These are phyloP conservation scores for Pachycephala philippinensis DNA, from an alignment of 2,113 vertebrate genomes.

Conservation along the genomic window DNA sequence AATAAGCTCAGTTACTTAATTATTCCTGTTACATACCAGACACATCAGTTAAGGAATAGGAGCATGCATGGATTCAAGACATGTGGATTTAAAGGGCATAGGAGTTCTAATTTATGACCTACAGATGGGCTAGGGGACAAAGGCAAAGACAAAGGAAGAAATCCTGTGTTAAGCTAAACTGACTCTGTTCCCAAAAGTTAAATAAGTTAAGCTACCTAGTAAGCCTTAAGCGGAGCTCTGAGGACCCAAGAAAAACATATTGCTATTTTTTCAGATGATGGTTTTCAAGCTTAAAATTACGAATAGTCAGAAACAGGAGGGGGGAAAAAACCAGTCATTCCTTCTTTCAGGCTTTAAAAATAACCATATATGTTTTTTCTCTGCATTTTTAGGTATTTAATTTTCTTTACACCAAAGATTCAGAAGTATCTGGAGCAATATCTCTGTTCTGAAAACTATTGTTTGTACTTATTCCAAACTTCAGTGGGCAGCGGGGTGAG, in stretches of 20 bases:
- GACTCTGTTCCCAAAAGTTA: not conserved
- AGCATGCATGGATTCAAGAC: not conserved
- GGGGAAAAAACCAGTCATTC: not conserved
- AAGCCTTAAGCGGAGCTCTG: not conserved
- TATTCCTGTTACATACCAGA: not conserved
- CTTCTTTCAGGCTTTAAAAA: not conserved
- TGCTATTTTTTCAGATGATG: not conserved
- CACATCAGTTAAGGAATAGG: not conserved
- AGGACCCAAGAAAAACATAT: not conserved
- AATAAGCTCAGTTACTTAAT: not conserved
- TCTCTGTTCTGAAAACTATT: not conserved
- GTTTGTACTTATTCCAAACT: not conserved
- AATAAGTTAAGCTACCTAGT: not conserved
- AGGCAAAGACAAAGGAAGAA: not conserved
- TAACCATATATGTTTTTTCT: not conserved
- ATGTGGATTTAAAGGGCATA: not conserved
- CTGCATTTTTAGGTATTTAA: not conserved
- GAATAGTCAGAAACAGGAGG: not conserved
- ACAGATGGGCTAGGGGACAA: accelerated
- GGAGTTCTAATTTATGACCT: not conserved
- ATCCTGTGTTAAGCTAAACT: not conserved
- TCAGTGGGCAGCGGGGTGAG: not conserved
- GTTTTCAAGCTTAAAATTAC: not conserved
- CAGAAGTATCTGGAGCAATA: not conserved
- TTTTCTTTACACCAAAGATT: not conserved